Evolutionary conservation across 2,113 vertebrate genomes (phyloP).

Genomic region (Rhagologus leucostigma): DNA sequence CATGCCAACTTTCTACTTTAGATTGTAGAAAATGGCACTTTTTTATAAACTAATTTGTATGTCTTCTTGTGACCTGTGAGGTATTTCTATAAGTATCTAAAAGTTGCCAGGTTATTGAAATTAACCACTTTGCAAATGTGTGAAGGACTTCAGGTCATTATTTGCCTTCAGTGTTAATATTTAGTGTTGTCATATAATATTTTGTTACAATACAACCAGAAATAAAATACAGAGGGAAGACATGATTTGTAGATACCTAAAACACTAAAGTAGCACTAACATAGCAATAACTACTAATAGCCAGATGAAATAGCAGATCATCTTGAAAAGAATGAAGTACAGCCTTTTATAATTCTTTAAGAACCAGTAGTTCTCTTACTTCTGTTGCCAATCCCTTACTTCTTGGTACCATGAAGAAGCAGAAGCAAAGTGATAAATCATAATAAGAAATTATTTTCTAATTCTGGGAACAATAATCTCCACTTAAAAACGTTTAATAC

Average conservation of each 20-base stretch:
- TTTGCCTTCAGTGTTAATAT: not conserved
- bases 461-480: not conserved
- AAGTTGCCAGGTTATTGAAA: not conserved
- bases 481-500: not conserved
- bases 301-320: not conserved
- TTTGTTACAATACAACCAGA: not conserved
- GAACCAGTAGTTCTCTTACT: not conserved
- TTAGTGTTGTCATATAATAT: not conserved
- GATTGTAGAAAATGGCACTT: fast-evolving
- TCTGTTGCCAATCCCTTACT: not conserved
- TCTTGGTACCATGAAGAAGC: not conserved
- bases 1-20: not conserved
- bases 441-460: not conserved
- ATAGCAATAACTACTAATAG: fast-evolving
- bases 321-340: not conserved
- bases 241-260: not conserved
- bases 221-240: not conserved
- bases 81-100: not conserved
- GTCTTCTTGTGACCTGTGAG: not conserved
- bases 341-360: not conserved
- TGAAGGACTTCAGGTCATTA: not conserved
- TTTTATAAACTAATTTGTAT: not conserved
- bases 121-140: not conserved
- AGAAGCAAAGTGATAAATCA: not conserved
- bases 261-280: not conserved